phyloP scores from a whole-genome alignment of 2,888 invertebrate species.

The Escarpia spicata region DNA sequence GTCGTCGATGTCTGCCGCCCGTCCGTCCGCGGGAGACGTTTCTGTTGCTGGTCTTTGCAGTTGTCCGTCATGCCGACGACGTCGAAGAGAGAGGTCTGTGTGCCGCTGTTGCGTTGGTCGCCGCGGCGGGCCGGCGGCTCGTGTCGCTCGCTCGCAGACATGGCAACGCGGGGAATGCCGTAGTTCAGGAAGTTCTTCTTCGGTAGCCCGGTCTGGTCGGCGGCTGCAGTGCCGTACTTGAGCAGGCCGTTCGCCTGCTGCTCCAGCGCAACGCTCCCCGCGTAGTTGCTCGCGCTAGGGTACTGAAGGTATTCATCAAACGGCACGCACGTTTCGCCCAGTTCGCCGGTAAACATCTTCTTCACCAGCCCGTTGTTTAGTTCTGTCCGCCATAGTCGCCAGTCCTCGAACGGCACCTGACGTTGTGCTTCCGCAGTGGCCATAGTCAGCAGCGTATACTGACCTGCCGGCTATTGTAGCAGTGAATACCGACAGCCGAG shows the following conservation, averaged over 20 bases:
- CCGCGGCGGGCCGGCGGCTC: not conserved
- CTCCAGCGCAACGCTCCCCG: not conserved
- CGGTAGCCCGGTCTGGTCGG: not conserved
- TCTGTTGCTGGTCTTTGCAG: not conserved
- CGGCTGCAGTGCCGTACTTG: not conserved
- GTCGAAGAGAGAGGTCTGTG: not conserved
- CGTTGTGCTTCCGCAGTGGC: not conserved
- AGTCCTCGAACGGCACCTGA: not conserved
- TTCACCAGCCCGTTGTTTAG: not conserved
- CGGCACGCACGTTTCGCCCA: not conserved
- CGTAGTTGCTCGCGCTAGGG: not conserved
- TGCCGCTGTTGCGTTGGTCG: not conserved
- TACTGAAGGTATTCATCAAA: not conserved
- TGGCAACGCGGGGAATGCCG: not conserved
- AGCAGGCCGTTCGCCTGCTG: not conserved
- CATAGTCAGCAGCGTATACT: not conserved
- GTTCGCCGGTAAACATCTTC: not conserved
- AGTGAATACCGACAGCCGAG: not conserved
- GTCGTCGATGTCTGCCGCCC: not conserved
- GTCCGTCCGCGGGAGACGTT: not conserved
- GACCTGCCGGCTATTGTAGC: not conserved
- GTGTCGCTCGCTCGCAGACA: not conserved
- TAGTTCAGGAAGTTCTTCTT: conserved; percentile 6
- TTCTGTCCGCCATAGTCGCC: not conserved
- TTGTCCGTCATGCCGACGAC: not conserved